A percentile compares a stretch with the other conserved stretches of the same genome.
Evolutionary conservation across 2,888 invertebrate species (phyloP).

Genomic region (Agrochola litura): DNA sequence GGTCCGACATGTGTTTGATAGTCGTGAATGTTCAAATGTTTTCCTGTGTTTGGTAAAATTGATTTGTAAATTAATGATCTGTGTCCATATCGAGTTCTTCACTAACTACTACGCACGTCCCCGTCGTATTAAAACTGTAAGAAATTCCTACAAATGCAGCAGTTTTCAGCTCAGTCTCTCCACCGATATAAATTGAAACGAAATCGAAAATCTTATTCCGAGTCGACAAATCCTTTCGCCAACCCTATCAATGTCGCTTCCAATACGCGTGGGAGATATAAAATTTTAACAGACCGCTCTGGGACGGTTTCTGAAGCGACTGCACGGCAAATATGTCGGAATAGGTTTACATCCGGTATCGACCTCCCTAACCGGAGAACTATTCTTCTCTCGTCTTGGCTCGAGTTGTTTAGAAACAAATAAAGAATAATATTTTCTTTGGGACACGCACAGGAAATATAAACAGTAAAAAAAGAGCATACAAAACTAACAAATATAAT

Average conservation of each 20-base stretch:
- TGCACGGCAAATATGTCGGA: conserved; percentile 43
- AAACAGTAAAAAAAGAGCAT: no score
- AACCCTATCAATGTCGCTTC: conserved; percentile 46
- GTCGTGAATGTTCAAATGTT: neutral
- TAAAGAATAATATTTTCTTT: no score
- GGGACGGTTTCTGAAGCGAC: conserved; percentile 39
- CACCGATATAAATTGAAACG: neutral
- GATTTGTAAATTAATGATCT: neutral
- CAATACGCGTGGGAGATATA: conserved; percentile 53
- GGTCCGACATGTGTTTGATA: neutral
- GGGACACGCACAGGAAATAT: no score
- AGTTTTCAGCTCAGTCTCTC: neutral
- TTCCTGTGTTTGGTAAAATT: neutral
- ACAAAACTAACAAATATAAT: no score
- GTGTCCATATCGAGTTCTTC: neutral
- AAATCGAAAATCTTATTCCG: neutral
- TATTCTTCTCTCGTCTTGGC: neutral
- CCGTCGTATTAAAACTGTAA: neutral
- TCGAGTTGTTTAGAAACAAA: neutral
- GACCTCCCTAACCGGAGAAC: conserved; percentile 28
- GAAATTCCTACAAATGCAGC: neutral
- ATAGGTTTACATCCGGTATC: conserved; percentile 61
- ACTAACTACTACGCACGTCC: no score
- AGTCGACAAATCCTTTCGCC: conserved; percentile 1
- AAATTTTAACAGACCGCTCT: conserved; percentile 57